Conservation (phyloP, 1,140 invertebrate genomes). For the Sitobion miscanthi region DNA sequence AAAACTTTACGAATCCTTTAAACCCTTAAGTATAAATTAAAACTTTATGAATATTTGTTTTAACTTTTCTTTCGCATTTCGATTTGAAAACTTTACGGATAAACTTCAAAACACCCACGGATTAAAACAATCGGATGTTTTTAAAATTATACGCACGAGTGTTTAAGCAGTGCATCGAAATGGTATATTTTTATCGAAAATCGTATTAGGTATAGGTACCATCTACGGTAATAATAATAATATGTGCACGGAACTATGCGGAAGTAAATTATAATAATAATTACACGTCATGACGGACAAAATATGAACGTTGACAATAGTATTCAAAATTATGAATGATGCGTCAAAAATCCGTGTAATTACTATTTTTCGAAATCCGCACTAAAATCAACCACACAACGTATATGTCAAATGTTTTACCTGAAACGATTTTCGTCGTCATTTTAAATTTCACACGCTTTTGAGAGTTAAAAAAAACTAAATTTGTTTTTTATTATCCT, state of each 20-base stretch:
- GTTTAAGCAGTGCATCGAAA: slow-evolving; percentile 1
- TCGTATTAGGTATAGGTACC: neutral
- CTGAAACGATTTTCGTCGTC: neutral
- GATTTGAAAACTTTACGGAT: slow-evolving; percentile 26
- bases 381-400: neutral
- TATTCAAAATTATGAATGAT: neutral
- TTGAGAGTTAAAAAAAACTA: neutral
- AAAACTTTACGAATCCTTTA: slow-evolving; percentile 13
- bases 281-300: neutral
- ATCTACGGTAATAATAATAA: neutral
- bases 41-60: slow-evolving; percentile 36
- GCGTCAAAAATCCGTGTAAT: neutral
- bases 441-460: neutral
- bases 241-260: neutral
- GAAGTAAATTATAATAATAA: neutral
- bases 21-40: slow-evolving; percentile 34
- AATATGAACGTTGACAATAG: neutral
- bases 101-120: neutral
- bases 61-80: slow-evolving; percentile 16
- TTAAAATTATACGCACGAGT: neutral
- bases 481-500: slow-evolving; percentile 27
- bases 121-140: slow-evolving; percentile 12
- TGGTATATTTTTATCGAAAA: neutral
- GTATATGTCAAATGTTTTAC: neutral
- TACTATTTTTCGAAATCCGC: neutral